Percentiles rank a stretch among this genome's conserved stretches.
Evolutionary conservation across 2,888 invertebrate species (phyloP).

Genomic region (Branchellion lobata): DNA sequence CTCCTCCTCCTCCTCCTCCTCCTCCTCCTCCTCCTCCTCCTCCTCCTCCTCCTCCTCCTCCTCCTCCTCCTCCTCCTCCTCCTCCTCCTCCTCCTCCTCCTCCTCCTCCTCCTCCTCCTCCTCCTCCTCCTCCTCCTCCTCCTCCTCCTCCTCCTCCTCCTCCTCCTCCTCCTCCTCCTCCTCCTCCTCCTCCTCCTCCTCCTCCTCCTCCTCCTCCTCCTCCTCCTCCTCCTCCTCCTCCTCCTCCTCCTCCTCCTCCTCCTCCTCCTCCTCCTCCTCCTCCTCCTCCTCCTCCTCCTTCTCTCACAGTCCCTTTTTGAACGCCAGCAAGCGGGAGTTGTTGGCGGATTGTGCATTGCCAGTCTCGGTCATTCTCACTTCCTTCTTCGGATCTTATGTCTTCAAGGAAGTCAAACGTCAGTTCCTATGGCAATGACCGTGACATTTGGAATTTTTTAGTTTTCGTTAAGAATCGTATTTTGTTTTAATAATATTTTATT

Average conservation of each 20-base stretch:
- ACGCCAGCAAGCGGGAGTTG: constrained; percentile 67
- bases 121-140: background rate
- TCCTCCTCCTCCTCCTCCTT: background rate
- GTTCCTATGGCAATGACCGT: too few species aligned
- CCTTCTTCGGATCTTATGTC: constrained; percentile 67
- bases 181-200: background rate
- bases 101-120: background rate
- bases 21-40: background rate
- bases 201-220: background rate
- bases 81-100: background rate
- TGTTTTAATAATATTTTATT: too few species aligned
- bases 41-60: background rate
- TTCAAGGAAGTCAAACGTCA: constrained; percentile 66
- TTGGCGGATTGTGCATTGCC: constrained; percentile 69
- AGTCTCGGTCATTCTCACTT: constrained; percentile 67
- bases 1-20: background rate
- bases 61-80: background rate
- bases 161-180: background rate
- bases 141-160: background rate
- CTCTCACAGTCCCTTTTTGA: constrained; percentile 63
- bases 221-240: background rate
- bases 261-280: background rate
- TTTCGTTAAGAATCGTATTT: too few species aligned
- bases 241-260: background rate
- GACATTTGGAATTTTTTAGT: too few species aligned